A percentile compares a stretch with the other conserved stretches of the same genome.
Conservation (phyloP, 1,140 invertebrate genomes). For the Ditylenchus dipsaci region DNA sequence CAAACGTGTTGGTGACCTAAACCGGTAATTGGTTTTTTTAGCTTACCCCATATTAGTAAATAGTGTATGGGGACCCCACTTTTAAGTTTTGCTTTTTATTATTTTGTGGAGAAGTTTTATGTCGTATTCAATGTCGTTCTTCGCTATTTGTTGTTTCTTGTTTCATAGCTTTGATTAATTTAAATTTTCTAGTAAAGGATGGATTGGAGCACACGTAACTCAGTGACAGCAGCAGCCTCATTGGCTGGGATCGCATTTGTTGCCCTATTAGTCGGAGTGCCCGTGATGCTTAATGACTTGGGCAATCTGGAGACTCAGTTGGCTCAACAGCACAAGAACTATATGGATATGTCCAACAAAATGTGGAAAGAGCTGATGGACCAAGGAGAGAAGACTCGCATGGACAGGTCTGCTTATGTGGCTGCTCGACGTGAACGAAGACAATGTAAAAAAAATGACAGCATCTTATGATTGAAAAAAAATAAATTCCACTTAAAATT, state of each 20-base stretch:
- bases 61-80: too few relatives aligned
- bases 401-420: neutral
- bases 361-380: slow-evolving; percentile 42
- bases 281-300: slow-evolving; percentile 32
- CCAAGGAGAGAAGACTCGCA: slow-evolving; percentile 19
- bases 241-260: neutral
- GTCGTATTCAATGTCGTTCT: too few relatives aligned
- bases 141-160: too few relatives aligned
- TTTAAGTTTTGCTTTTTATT: too few relatives aligned
- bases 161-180: too few relatives aligned
- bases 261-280: slow-evolving; percentile 31
- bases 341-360: slow-evolving; percentile 30
- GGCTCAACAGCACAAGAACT: slow-evolving; percentile 19
- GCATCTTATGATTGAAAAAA: neutral
- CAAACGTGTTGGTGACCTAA: too few relatives aligned
- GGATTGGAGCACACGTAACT: slow-evolving; percentile 5
- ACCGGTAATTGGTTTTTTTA: too few relatives aligned
- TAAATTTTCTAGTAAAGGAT: neutral
- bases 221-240: slow-evolving; percentile 1
- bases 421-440: slow-evolving; percentile 8
- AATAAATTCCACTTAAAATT: neutral
- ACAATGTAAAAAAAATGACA: slow-evolving; percentile 24
- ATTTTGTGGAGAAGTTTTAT: too few relatives aligned
- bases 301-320: slow-evolving; percentile 32
- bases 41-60: too few relatives aligned